A percentile compares a stretch with the other conserved stretches of the same genome.
These are phyloP conservation scores for Porites evermanni DNA, from an alignment of 92 coral and sea anemone species.

Conservation along the genomic window DNA sequence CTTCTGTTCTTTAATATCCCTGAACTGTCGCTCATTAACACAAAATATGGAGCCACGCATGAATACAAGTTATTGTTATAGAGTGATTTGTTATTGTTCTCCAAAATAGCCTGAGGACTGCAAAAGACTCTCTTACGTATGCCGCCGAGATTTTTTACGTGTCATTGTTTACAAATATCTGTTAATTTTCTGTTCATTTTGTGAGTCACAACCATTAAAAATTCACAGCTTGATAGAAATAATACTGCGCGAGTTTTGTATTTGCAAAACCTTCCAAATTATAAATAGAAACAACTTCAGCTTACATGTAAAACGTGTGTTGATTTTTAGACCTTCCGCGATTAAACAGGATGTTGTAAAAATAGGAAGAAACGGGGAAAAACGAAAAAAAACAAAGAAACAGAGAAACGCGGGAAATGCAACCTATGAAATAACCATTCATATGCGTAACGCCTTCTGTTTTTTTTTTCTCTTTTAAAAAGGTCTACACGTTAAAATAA, in stretches of 20 bases:
- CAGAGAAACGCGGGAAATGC: slow-evolving; percentile 12
- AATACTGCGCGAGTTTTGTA: not conserved
- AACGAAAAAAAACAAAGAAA: no score
- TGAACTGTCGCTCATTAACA: slow-evolving; percentile 28
- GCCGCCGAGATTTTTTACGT: slow-evolving; percentile 15
- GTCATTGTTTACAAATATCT: slow-evolving; percentile 25
- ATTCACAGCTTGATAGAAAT: slow-evolving; percentile 18
- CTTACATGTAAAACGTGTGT: not conserved
- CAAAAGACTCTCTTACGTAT: not conserved
- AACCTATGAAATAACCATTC: slow-evolving; percentile 34
- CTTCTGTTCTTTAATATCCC: slow-evolving; percentile 12
- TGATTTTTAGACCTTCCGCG: no score
- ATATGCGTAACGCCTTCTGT: slow-evolving; percentile 24
- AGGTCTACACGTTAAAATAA: slow-evolving; percentile 14
- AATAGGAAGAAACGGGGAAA: not conserved
- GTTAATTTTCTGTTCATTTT: slow-evolving; percentile 40
- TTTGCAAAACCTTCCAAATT: not conserved
- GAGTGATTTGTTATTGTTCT: not conserved
- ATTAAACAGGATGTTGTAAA: slow-evolving; percentile 5
- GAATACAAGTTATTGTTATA: not conserved
- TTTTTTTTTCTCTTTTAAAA: slow-evolving; percentile 5
- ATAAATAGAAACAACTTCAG: slow-evolving; percentile 3
- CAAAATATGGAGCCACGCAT: not conserved
- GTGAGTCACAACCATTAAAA: slow-evolving; percentile 29
- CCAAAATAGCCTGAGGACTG: not conserved